These are phyloP conservation scores for Epinephelus malabaricus DNA, from an alignment of 2,797 vertebrate genomes.

Conservation along the genomic window DNA sequence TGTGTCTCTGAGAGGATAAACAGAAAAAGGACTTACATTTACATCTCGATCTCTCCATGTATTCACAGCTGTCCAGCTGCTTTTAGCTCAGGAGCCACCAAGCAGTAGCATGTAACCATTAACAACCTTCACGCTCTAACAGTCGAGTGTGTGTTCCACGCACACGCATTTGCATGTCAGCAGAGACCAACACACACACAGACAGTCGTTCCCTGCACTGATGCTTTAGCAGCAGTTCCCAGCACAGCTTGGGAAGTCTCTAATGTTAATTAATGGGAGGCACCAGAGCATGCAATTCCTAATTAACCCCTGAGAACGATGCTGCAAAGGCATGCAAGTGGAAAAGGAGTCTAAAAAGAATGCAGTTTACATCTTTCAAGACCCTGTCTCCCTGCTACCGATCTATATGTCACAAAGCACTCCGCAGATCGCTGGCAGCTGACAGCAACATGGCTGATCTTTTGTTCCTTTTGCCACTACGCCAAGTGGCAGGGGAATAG, in stretches of 20 bases:
- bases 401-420: conserved; percentile 34
- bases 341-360: conserved; percentile 54
- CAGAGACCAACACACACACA: conserved; percentile 20
- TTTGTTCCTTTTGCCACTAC: conserved; percentile 33
- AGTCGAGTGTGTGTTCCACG: not conserved
- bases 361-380: conserved; percentile 39
- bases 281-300: conserved; percentile 65
- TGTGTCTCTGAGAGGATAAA: not conserved
- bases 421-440: conserved; percentile 49
- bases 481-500: conserved; percentile 33
- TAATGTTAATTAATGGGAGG: conserved; percentile 80
- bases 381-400: conserved; percentile 7
- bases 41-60: not conserved
- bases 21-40: conserved; percentile 1
- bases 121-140: conserved; percentile 43
- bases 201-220: conserved; percentile 13
- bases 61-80: conserved; percentile 14
- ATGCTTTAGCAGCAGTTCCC: conserved; percentile 41
- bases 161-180: conserved; percentile 22
- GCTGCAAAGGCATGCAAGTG: conserved; percentile 45
- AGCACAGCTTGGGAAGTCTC: conserved; percentile 60
- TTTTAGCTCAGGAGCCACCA: conserved; percentile 17
- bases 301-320: conserved; percentile 76
- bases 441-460: conserved; percentile 33
- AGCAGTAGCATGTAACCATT: conserved; percentile 33